Conservation (phyloP, 2,888 invertebrate genomes). For the Bellardia bayeri region DNA sequence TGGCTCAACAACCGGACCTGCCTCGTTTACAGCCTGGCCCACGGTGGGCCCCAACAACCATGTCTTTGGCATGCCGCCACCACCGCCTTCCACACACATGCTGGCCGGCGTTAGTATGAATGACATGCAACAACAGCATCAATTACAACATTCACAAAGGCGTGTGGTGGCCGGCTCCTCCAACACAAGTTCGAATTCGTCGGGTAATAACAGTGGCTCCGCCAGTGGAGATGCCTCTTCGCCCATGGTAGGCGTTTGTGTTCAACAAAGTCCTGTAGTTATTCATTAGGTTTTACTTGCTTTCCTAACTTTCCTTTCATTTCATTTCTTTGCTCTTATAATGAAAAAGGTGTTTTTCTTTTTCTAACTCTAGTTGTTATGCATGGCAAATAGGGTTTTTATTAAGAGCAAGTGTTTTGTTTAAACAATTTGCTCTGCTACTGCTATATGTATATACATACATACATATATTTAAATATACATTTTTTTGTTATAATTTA, state of each 20-base stretch:
- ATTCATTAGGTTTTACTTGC: slow-evolving; percentile 87
- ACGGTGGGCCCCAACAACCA: slow-evolving; percentile 65
- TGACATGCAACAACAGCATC: slow-evolving; percentile 74
- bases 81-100: slow-evolving; percentile 67
- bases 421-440: background rate
- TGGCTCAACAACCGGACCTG: slow-evolving; percentile 77
- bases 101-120: slow-evolving; percentile 62
- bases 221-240: slow-evolving; percentile 86
- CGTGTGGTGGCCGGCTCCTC: slow-evolving; percentile 41
- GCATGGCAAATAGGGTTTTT: background rate
- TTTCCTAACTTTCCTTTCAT: background rate
- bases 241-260: slow-evolving; percentile 95
- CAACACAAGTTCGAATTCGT: slow-evolving; percentile 64
- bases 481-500: background rate
- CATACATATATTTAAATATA: background rate
- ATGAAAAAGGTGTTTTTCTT: background rate
- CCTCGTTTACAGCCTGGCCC: slow-evolving; percentile 76
- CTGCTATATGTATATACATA: background rate
- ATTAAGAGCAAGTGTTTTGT: background rate
- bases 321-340: background rate
- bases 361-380: background rate
- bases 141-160: slow-evolving; percentile 67
- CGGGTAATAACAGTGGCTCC: slow-evolving; percentile 72
- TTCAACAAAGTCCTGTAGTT: slow-evolving; percentile 96
- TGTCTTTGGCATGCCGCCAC: slow-evolving; percentile 75